Conservation (phyloP, 2,888 invertebrate species). For the Lepetodrilus schrolli region DNA sequence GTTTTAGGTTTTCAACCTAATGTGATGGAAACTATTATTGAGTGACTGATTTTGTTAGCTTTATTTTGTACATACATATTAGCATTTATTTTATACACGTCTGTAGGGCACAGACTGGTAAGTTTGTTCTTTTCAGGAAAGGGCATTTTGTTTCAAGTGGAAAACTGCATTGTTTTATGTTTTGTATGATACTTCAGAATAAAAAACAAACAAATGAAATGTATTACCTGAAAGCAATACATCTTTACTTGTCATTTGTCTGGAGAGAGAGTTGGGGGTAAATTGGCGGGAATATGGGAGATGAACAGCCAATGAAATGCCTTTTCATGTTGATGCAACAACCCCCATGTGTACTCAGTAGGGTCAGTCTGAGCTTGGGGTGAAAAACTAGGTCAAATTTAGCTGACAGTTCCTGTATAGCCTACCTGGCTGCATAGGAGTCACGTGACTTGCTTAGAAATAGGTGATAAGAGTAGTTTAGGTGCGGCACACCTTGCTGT, state of each 20-base stretch:
- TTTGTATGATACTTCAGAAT: constrained; percentile 14
- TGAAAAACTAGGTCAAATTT: constrained; percentile 3
- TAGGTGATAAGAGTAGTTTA: constrained; percentile 1
- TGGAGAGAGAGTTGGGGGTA: not conserved
- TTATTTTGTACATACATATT: constrained; percentile 17
- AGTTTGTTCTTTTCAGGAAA: constrained; percentile 22
- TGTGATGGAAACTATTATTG: constrained; percentile 16
- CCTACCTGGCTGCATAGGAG: not conserved
- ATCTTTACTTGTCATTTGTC: not conserved
- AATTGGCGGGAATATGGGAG: no score
- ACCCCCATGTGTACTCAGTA: constrained; percentile 4
- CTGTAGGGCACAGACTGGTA: constrained; percentile 12
- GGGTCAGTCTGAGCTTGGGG: constrained; percentile 8
- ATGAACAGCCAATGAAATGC: constrained; percentile 1
- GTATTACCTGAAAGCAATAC: not conserved
- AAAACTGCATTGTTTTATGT: not conserved
- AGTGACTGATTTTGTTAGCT: constrained; percentile 16
- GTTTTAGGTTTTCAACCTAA: constrained; percentile 17
- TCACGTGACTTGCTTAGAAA: not conserved
- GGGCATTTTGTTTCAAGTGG: constrained; percentile 18
- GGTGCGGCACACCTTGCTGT: constrained; percentile 10
- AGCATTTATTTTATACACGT: constrained; percentile 23
- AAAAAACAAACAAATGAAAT: not conserved
- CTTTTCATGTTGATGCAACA: constrained; percentile 11
- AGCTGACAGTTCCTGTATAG: not conserved